phyloP scores from a whole-genome alignment of 1,140 invertebrate genomes.

The Cyphomyrmex costatus region DNA sequence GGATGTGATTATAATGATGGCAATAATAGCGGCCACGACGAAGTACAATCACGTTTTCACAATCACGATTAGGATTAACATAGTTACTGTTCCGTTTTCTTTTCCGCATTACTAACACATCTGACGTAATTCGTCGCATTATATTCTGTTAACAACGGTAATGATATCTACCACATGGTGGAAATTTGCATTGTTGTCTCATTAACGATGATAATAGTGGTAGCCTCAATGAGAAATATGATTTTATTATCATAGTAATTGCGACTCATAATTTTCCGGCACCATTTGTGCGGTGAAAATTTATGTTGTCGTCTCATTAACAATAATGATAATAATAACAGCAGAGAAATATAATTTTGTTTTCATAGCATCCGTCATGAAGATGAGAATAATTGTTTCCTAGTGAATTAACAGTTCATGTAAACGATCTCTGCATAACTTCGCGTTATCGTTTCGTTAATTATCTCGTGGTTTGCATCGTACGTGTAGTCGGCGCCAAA shows the following conservation, averaged over 20 bases:
- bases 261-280: conserved; percentile 47
- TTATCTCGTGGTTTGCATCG: conserved; percentile 2
- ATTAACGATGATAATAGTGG: conserved; percentile 52
- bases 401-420: conserved; percentile 33
- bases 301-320: conserved; percentile 38
- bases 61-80: conserved; percentile 51
- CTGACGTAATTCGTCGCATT: conserved; percentile 15
- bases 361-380: conserved; percentile 18
- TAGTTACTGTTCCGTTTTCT: conserved; percentile 2
- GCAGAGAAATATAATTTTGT: conserved; percentile 39
- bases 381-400: conserved; percentile 34
- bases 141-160: conserved; percentile 44
- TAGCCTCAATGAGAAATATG: conserved; percentile 47
- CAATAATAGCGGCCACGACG: conserved; percentile 36
- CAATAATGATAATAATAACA: conserved; percentile 42
- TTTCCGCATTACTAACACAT: background rate
- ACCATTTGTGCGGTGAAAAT: conserved; percentile 30
- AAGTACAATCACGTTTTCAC: conserved; percentile 34
- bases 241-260: conserved; percentile 57
- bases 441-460: conserved; percentile 22
- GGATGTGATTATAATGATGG: conserved; percentile 50
- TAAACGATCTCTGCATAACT: background rate
- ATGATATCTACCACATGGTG: conserved; percentile 26
- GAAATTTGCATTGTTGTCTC: conserved; percentile 49
- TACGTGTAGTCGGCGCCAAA: background rate